Conservation (phyloP, 1,140 invertebrate genomes). For the Euura lappo region DNA sequence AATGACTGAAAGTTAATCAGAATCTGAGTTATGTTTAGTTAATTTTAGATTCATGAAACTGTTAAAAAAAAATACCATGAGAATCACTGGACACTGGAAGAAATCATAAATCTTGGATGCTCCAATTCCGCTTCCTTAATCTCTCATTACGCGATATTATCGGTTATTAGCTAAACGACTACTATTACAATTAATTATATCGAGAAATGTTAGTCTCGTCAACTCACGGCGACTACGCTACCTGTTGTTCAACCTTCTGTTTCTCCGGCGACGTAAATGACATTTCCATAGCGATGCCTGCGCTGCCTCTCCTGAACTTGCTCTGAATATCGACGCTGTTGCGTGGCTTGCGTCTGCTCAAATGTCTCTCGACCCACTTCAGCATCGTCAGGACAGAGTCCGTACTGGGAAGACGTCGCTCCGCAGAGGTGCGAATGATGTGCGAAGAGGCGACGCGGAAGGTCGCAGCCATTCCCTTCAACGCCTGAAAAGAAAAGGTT, state of each 20-base stretch:
- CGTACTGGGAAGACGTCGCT: slow-evolving; percentile 82
- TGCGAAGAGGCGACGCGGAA: slow-evolving; percentile 85
- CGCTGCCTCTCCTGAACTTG: slow-evolving; percentile 65
- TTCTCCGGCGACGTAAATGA: slow-evolving; percentile 55
- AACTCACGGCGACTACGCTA: slow-evolving; percentile 4
- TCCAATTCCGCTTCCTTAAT: too few species aligned
- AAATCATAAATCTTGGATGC: not conserved
- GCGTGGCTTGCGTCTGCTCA: slow-evolving; percentile 76
- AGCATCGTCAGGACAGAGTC: slow-evolving; percentile 88
- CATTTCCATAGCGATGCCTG: slow-evolving; percentile 77
- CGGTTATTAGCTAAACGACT: not conserved
- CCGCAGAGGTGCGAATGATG: slow-evolving; percentile 85
- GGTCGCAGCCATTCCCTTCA: slow-evolving; percentile 90
- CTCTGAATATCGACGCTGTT: slow-evolving; percentile 60
- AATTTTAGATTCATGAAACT: too few species aligned
- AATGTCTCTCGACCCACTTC: slow-evolving; percentile 87
- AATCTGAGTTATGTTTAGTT: too few species aligned
- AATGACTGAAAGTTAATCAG: too few species aligned
- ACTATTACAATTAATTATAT: not conserved
- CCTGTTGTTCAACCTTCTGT: slow-evolving; percentile 2
- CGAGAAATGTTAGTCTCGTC: not conserved
- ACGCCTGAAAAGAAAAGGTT: slow-evolving; percentile 61
- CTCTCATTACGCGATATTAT: too few species aligned
- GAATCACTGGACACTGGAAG: not conserved
- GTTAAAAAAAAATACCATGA: not conserved